phyloP scores from a whole-genome alignment of 2,113 vertebrate genomes.

The Fukomys damarensis region DNA sequence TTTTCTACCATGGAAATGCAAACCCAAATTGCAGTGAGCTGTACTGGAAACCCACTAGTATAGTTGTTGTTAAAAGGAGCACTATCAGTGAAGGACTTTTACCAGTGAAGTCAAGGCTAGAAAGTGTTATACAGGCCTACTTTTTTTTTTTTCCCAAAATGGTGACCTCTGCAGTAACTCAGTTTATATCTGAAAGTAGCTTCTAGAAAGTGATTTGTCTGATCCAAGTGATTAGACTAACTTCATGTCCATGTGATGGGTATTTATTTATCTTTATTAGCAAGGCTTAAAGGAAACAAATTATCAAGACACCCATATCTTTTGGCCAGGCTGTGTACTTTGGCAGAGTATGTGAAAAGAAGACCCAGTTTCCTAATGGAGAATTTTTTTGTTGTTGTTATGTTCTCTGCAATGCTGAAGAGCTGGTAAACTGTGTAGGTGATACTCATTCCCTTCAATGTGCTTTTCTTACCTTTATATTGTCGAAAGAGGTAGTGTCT shows the following conservation, averaged over 20 bases:
- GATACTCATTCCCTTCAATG: constrained; percentile 55
- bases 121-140: neutral
- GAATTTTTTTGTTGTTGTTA: constrained; percentile 68
- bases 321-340: constrained; percentile 57
- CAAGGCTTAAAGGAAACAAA: constrained; percentile 43
- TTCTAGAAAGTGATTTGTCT: constrained; percentile 63
- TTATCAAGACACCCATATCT: constrained; percentile 28
- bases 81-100: too few relatives aligned
- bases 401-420: constrained; percentile 62
- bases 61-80: neutral
- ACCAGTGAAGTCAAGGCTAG: neutral
- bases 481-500: constrained; percentile 63
- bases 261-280: constrained; percentile 66
- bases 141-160: neutral
- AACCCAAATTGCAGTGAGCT: neutral
- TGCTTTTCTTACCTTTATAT: constrained; percentile 63
- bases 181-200: constrained; percentile 11
- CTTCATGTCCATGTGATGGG: constrained; percentile 46
- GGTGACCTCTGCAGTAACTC: neutral
- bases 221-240: constrained; percentile 42
- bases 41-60: neutral
- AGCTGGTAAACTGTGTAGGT: constrained; percentile 39
- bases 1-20: neutral
- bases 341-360: constrained; percentile 61
- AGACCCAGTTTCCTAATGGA: constrained; percentile 71